A percentile compares a stretch with the other conserved stretches of the same genome.
These are phyloP conservation scores for Pseudorasbora parva DNA, from an alignment of 2,113 vertebrate genomes.

Conservation along the genomic window DNA sequence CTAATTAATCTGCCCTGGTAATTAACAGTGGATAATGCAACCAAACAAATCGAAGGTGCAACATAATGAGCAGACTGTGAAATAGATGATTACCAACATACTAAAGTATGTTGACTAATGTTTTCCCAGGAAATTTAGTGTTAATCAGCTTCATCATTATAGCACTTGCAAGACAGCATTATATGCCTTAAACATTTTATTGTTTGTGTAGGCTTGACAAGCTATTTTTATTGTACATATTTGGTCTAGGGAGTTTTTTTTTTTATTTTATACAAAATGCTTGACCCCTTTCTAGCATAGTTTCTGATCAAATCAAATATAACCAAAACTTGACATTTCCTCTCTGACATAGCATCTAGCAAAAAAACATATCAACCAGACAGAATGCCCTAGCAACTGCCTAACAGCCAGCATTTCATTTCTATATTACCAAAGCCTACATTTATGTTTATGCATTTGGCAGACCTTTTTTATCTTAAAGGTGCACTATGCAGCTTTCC, in stretches of 20 bases:
- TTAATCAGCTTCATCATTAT: not conserved
- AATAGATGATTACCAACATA: slow-evolving; percentile 11
- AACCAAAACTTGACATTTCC: not conserved
- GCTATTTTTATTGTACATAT: not conserved
- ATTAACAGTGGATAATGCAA: slow-evolving; percentile 51
- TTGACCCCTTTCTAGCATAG: not conserved
- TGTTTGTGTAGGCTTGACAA: not conserved
- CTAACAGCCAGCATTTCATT: not conserved
- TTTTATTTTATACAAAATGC: too few relatives aligned
- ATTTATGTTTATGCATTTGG: too few relatives aligned
- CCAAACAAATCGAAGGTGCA: slow-evolving; percentile 48
- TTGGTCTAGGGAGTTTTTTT: not conserved
- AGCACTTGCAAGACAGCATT: not conserved
- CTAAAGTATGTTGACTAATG: not conserved
- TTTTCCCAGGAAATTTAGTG: not conserved
- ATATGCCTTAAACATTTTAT: not conserved
- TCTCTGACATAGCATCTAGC: not conserved
- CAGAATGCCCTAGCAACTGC: not conserved
- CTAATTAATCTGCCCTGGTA: slow-evolving; percentile 39
- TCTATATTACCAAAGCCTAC: not conserved
- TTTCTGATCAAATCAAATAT: not conserved
- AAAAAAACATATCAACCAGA: not conserved
- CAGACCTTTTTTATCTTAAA: too few relatives aligned
- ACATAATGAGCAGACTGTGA: slow-evolving; percentile 17
- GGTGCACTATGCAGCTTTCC: too few relatives aligned